Evolutionary conservation across 2,113 vertebrate species (phyloP).

Genomic region (Tachycineta bicolor): DNA sequence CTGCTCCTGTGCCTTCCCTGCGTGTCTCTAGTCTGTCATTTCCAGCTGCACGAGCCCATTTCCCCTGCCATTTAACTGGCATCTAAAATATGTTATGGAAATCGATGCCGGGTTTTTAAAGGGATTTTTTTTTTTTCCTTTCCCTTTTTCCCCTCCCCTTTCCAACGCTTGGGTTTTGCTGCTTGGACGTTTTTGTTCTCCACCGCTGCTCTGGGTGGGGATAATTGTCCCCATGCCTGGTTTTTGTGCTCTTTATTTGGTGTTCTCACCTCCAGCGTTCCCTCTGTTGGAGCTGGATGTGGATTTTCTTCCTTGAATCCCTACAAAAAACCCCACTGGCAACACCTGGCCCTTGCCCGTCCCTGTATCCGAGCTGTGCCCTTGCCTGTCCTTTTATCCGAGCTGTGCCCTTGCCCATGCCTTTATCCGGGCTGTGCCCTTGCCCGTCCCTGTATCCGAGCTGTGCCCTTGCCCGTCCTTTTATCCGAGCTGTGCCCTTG

Average conservation of each 20-base stretch:
- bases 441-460: no score
- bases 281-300: no score
- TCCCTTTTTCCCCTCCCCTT: background rate
- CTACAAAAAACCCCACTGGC: constrained; percentile 54
- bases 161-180: background rate
- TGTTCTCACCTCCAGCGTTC: background rate
- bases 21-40: constrained; percentile 42
- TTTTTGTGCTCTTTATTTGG: background rate
- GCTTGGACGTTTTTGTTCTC: background rate
- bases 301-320: background rate
- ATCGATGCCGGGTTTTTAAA: background rate
- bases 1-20: constrained; percentile 45
- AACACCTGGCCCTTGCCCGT: constrained; percentile 63
- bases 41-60: constrained; percentile 33
- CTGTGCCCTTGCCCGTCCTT: no score
- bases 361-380: no score
- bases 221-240: background rate
- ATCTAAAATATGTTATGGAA: background rate
- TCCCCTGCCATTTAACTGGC: constrained; percentile 66
- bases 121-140: background rate
- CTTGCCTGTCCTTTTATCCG: constrained; percentile 38
- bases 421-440: no score
- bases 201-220: background rate
- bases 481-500: no score
- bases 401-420: constrained; percentile 63